Conservation (phyloP, 2,888 invertebrate genomes). For the Lumbricus terrestris region DNA sequence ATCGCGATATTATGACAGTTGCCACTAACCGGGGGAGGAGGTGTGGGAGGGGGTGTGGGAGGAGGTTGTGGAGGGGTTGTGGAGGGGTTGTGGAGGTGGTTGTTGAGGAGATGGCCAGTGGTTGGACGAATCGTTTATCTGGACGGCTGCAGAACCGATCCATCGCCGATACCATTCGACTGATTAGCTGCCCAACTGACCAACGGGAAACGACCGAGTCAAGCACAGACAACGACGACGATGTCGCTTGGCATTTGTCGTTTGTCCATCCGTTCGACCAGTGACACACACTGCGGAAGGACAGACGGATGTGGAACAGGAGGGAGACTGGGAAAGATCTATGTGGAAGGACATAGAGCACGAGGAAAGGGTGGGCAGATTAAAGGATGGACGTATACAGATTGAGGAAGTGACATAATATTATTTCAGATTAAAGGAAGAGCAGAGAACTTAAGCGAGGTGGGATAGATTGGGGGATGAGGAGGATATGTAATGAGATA, state of each 20-base stretch:
- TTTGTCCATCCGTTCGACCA: too few relatives aligned
- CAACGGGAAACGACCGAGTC: neutral
- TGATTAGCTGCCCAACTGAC: neutral
- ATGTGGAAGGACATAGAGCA: neutral
- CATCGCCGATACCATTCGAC: constrained; percentile 3
- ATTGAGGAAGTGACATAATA: too few relatives aligned
- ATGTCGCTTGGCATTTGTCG: neutral
- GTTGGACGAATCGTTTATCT: neutral
- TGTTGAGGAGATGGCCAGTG: too few relatives aligned
- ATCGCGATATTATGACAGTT: neutral
- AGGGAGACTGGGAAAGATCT: too few relatives aligned
- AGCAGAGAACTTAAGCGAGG: too few relatives aligned
- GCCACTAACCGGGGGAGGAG: neutral
- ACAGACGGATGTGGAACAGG: neutral
- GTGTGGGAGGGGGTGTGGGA: too few relatives aligned
- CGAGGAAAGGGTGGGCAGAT: neutral
- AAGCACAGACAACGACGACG: neutral
- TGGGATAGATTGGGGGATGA: neutral
- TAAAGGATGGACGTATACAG: too few relatives aligned
- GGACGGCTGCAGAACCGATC: neutral
- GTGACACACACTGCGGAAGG: neutral
- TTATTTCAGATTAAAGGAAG: too few relatives aligned
- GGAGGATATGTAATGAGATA: neutral
- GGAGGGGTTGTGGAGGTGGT: too few relatives aligned
- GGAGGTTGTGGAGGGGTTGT: too few relatives aligned